phyloP scores from a whole-genome alignment of 2,113 vertebrate genomes.

The Lamprotornis superbus region DNA sequence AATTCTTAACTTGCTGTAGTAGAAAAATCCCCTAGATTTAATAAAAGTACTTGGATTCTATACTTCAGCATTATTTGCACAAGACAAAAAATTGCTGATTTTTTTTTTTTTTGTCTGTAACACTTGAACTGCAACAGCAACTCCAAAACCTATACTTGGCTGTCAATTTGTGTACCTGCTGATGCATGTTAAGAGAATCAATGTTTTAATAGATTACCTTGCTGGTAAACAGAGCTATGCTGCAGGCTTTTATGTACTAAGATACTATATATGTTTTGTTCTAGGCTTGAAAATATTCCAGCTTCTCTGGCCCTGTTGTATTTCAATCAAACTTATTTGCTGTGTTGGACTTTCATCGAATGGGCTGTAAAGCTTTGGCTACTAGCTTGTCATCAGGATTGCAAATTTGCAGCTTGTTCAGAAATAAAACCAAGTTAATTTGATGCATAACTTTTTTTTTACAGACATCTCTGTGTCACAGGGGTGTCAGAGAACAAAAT shows the following conservation, averaged over 20 bases:
- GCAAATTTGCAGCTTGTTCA: neutral
- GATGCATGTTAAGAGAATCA: neutral
- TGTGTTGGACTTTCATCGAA: neutral
- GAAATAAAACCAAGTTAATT: neutral
- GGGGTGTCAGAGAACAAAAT: neutral
- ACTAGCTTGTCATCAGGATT: neutral
- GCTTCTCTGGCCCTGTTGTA: neutral
- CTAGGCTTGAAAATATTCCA: neutral
- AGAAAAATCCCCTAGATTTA: neutral
- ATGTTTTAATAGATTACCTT: neutral
- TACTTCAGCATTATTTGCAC: neutral
- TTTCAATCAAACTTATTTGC: neutral
- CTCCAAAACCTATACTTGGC: neutral
- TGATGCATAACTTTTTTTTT: neutral
- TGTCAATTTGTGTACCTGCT: neutral
- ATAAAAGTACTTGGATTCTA: neutral
- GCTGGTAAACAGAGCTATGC: neutral
- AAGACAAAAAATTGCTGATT: neutral
- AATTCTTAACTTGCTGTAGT: neutral
- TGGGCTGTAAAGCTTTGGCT: neutral
- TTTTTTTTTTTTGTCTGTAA: neutral
- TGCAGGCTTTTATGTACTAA: neutral
- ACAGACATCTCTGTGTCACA: neutral
- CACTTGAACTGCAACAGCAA: neutral
- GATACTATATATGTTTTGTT: neutral